These are phyloP conservation scores for Campoplex nolae DNA, from an alignment of 2,888 invertebrate species.

Conservation along the genomic window DNA sequence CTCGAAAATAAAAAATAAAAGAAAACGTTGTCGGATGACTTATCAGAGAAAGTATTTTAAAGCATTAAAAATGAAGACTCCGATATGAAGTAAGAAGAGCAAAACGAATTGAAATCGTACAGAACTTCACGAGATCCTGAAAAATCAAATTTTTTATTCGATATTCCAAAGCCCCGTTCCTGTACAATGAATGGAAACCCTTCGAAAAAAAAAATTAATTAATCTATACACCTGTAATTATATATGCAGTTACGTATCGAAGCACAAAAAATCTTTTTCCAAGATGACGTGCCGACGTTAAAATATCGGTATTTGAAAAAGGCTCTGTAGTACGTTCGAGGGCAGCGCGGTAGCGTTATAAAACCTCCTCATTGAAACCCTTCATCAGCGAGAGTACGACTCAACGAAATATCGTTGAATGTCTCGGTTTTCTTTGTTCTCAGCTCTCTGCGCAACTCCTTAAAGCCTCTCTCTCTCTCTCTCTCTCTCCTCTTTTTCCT, in stretches of 20 bases:
- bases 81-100: neutral
- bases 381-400: slow-evolving; percentile 63
- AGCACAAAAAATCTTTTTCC: slow-evolving; percentile 19
- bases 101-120: slow-evolving; percentile 3
- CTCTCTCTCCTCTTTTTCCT: slow-evolving; percentile 1
- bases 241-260: neutral
- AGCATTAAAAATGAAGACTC: neutral
- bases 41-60: neutral
- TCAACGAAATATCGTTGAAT: slow-evolving; percentile 69
- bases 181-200: slow-evolving; percentile 5
- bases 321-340: slow-evolving; percentile 17
- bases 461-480: slow-evolving; percentile 14
- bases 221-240: neutral
- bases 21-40: neutral
- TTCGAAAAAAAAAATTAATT: slow-evolving; percentile 5
- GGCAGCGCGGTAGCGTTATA: slow-evolving; percentile 46
- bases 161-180: neutral
- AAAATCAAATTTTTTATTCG: neutral
- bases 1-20: neutral
- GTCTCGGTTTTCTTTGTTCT: slow-evolving; percentile 68
- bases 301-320: slow-evolving; percentile 58
- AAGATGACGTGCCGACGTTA: slow-evolving; percentile 34
- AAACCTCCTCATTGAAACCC: slow-evolving; percentile 59
- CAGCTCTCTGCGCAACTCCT: slow-evolving; percentile 51
- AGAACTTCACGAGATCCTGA: neutral